Evolutionary conservation across 2,888 invertebrate genomes (phyloP).

Genomic region (Athalia circularis): DNA sequence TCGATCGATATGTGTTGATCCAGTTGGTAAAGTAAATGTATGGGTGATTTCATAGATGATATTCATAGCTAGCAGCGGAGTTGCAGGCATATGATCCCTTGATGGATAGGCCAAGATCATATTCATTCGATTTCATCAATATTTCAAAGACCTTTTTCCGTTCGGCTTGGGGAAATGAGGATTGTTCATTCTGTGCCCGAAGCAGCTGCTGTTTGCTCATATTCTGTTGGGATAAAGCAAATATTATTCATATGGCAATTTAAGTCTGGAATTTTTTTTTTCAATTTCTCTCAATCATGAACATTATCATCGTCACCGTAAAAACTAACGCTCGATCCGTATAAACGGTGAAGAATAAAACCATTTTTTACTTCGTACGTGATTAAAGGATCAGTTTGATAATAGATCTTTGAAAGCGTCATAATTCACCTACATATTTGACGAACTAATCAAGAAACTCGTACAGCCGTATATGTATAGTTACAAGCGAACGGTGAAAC

Average conservation of each 20-base stretch:
- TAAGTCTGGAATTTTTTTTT: too few species aligned
- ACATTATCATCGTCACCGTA: too few species aligned
- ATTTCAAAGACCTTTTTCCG: background rate
- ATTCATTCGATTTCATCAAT: background rate
- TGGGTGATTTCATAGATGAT: background rate
- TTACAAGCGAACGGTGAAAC: constrained; percentile 18
- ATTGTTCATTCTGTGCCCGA: background rate
- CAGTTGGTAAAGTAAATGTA: background rate
- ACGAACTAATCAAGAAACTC: constrained; percentile 29
- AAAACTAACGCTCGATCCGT: too few species aligned
- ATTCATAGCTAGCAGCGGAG: background rate
- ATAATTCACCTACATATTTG: constrained; percentile 6
- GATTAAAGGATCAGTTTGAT: background rate
- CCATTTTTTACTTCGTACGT: too few species aligned
- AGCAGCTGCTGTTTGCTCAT: too few species aligned
- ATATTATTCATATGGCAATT: too few species aligned
- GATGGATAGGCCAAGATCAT: constrained; percentile 4
- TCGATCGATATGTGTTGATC: background rate
- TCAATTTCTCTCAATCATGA: too few species aligned
- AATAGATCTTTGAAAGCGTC: background rate
- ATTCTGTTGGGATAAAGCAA: too few species aligned
- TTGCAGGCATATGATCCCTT: background rate
- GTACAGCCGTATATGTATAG: constrained; percentile 3
- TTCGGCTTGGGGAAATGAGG: background rate
- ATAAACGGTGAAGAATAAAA: too few species aligned